Evolutionary conservation across 1,140 invertebrate species (phyloP).

Genomic region (Drosophila lowei): DNA sequence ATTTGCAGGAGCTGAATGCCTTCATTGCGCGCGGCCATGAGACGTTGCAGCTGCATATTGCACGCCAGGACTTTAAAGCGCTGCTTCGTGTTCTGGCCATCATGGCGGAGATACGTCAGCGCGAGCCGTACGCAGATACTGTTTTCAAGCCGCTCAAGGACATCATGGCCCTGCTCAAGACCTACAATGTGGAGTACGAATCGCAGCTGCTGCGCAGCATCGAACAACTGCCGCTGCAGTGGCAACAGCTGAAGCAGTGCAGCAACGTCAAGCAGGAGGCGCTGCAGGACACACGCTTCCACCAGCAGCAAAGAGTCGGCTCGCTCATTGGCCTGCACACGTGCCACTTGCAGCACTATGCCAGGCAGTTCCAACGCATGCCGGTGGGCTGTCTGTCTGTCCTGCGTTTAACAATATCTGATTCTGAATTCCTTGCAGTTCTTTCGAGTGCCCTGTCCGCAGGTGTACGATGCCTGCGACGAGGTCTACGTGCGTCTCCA

Average conservation of each 20-base stretch:
- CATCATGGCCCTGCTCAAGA: conserved; percentile 88
- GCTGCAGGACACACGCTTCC: conserved; percentile 88
- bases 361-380: conserved; percentile 86
- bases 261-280: conserved; percentile 92
- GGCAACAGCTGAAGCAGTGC: conserved; percentile 94
- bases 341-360: conserved; percentile 88
- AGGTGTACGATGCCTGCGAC: conserved; percentile 88
- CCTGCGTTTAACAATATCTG: too few species aligned
- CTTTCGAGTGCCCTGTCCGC: conserved; percentile 85
- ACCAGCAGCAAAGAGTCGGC: conserved; percentile 88
- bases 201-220: conserved; percentile 83
- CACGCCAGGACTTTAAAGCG: conserved; percentile 86
- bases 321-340: conserved; percentile 90
- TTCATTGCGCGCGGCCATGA: conserved; percentile 86
- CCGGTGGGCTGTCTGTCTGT: conserved; percentile 75
- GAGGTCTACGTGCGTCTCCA: conserved; percentile 86
- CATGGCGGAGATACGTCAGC: conserved; percentile 86
- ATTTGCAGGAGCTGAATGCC: conserved; percentile 84
- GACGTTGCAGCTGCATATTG: conserved; percentile 85
- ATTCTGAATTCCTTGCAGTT: conserved; percentile 84
- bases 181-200: conserved; percentile 89
- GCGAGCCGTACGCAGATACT: conserved; percentile 85
- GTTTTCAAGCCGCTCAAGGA: conserved; percentile 94
- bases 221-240: conserved; percentile 92
- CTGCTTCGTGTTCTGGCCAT: conserved; percentile 84